Conservation (phyloP, 2,797 vertebrate species). For the Eupleurogrammus muticus region DNA sequence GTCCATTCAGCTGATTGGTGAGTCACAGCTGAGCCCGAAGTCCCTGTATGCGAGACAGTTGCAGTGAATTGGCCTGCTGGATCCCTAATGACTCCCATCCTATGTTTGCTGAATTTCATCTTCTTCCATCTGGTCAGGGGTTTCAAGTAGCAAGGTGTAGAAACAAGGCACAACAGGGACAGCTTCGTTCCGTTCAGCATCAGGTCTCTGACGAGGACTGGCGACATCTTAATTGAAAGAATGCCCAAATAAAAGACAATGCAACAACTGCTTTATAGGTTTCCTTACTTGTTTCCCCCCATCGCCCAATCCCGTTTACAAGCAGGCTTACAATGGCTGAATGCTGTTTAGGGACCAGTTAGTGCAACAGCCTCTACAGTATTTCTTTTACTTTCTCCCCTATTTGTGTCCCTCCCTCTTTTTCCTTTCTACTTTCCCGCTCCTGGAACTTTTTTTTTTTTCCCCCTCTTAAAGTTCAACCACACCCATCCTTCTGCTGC, state of each 20-base stretch:
- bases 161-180: too few relatives aligned
- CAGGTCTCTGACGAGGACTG: background rate
- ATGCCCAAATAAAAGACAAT: background rate
- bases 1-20: too few relatives aligned
- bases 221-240: background rate
- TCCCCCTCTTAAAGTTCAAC: constrained; percentile 49
- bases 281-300: constrained; percentile 10
- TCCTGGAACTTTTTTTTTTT: constrained; percentile 34
- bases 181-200: background rate
- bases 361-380: background rate
- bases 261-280: background rate
- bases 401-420: background rate
- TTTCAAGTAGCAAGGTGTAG: too few relatives aligned
- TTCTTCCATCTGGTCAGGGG: too few relatives aligned
- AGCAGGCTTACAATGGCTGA: background rate
- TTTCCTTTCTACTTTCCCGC: constrained; percentile 5
- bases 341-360: constrained; percentile 4
- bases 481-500: constrained; percentile 24
- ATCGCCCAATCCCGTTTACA: background rate
- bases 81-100: too few relatives aligned
- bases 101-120: too few relatives aligned
- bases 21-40: too few relatives aligned
- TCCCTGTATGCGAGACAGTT: too few relatives aligned
- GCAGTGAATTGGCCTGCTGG: too few relatives aligned
- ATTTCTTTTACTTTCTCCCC: background rate